Base-by-base conservation (phyloP, 2,888 invertebrate species). In the Hypena proboscidalis region DNA sequence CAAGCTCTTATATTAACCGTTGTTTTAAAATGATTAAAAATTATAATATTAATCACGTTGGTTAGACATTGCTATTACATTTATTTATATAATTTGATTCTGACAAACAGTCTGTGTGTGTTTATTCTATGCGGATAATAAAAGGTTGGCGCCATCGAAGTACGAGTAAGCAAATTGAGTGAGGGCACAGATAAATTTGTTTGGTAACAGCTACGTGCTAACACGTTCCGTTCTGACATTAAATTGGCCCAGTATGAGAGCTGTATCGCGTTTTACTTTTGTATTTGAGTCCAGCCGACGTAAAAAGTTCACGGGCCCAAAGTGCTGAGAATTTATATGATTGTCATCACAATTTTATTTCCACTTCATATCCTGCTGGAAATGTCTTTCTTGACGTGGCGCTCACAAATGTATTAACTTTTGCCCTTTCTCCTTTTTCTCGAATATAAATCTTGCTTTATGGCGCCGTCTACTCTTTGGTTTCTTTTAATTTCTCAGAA, bases 101-200 rank as follows among this genome's bases (percentile, higher is more conserved):
- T 29, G 47, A 55, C 35, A 49, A 33, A 43, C 42, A 34, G 40
- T 59, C 59, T 65, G 41, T 38, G 53, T 52, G 44, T 58, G 53
- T 61, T 67, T 75, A 68, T 67, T 74, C 69, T 75, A 63, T 71
- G 67, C 46, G 46, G 43, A 69, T 75, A 78, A 81, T 80, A 81
- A 81, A 78, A 74, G 58, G 60, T 58, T 77, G 82, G 79, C 80
- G 79, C 80, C 79, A 73, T 74, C 59, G 66, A 64, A 76, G 73
- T 70, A 68, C 60, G 66, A 64, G 63, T 74, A 77, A 81, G 74
- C 78, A 78, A 79, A 81, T 77, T 73, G 70, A 70, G 71, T 59
- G 63, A 69, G 69, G 69, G 67, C 59, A 70, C 72, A 77, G 74
- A 82, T 74, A 80, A 77, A 82, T 82, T 80, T 80, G 76, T 83